Evolutionary conservation across 2,113 vertebrate species (phyloP), one percentile per base, ranked within the genome.

Genomic region (Xenopus borealis): DNA sequence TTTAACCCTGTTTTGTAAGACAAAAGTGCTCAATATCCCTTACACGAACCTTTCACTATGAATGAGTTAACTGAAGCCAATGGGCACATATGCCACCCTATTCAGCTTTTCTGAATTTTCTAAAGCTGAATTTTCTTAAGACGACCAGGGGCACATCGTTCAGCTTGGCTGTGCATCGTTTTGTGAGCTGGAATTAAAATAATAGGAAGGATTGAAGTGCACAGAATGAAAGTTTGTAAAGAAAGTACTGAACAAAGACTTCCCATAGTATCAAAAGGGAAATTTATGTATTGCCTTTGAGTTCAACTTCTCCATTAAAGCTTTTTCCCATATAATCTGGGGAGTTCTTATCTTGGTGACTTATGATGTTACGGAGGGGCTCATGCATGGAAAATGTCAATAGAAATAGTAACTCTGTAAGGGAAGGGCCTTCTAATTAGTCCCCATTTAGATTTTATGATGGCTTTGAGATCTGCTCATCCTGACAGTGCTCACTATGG

Each of bases 361-460:
- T 99, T 98, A 98, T 96, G 96, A 94, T 93, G 91, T 95, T 92
- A 93, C 91, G 90, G 91, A 91, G 91, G 92, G 91, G 91, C 89
- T 91, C 88, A 91, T 92, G 91, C 93, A 92, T 94, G 89, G 95
- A 96, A 99, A 99, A 99, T 99, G 97, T 98, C 96, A 98, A 98
- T 98, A 99, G 96, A 98, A 98, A 97, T 98, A 96, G 95, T 95
- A 96, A 98, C 94, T 96, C 94, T 95, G 95, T 94, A 95, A 96
- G 93, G 95, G 94, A 98, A 98, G 94, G 96, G 95, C 94, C 93
- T 96, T 94, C 95, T 99, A 99, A 99, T 99, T 99, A 99, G 97
- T 96, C 94, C 95, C 96, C 96, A 98, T 99, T 99, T 99, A 99
- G 96, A 99, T 99, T 99, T 99, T 98, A 99, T 98, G 97, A 98